These are phyloP conservation scores for Drosophila lutescens DNA, from an alignment of 2,888 invertebrate species.

Conservation along the genomic window DNA sequence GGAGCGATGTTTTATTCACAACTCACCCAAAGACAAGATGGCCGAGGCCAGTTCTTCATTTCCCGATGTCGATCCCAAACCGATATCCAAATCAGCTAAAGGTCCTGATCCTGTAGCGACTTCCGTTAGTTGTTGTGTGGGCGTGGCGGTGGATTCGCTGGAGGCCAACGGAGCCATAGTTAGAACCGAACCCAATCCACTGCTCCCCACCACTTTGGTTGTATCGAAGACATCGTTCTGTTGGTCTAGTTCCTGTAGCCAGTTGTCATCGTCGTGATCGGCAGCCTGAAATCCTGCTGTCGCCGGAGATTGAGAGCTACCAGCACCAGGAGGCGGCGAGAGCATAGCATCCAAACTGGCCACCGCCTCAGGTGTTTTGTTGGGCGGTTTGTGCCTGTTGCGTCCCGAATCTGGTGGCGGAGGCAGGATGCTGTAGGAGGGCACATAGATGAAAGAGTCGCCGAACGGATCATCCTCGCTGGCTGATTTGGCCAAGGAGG, in stretches of 20 bases:
- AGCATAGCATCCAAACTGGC: conserved; percentile 58
- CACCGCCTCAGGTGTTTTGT: conserved; percentile 72
- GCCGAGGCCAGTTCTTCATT: conserved; percentile 46
- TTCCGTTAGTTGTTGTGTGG: conserved; percentile 70
- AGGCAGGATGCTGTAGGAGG: conserved; percentile 83
- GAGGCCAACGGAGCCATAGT: conserved; percentile 76
- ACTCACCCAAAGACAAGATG: conserved; percentile 77
- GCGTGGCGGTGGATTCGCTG: conserved; percentile 74
- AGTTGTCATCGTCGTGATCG: conserved; percentile 77
- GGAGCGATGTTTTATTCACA: not conserved
- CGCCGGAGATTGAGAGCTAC: conserved; percentile 50
- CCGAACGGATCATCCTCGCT: conserved; percentile 89
- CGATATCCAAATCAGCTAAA: conserved; percentile 27
- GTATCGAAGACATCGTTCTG: conserved; percentile 83
- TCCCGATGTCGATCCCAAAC: conserved; percentile 40
- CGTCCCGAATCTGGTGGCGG: conserved; percentile 84
- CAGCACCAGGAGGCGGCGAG: conserved; percentile 53
- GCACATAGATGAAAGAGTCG: conserved; percentile 89
- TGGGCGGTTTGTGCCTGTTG: conserved; percentile 82
- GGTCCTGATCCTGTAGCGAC: conserved; percentile 22
- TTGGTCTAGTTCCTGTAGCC: conserved; percentile 81
- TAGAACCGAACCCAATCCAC: conserved; percentile 44
- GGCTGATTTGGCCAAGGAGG: conserved; percentile 81
- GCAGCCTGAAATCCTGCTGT: conserved; percentile 54
- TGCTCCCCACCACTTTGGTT: conserved; percentile 61